phyloP scores from a whole-genome alignment of 2,113 vertebrate species.

The Istiophorus platypterus region DNA sequence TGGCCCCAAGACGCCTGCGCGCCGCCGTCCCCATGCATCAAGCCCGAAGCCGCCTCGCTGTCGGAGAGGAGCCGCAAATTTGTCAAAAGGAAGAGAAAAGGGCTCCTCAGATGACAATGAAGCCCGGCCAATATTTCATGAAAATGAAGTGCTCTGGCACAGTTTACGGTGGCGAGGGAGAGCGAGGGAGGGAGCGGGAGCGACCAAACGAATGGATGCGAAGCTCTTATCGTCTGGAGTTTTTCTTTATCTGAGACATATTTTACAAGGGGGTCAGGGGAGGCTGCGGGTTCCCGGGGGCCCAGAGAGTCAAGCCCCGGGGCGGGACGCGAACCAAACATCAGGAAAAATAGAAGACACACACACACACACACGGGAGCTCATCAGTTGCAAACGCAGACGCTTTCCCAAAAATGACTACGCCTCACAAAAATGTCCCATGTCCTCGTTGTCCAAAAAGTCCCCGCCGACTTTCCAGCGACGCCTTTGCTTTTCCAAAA shows the following conservation, averaged over 20 bases:
- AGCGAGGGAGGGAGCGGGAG: constrained; percentile 9
- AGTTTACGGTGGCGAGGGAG: constrained; percentile 79
- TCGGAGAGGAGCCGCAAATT: constrained; percentile 87
- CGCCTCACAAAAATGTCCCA: too few relatives aligned
- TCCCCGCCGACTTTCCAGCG: too few relatives aligned
- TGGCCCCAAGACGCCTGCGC: constrained; percentile 86
- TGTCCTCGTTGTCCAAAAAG: too few relatives aligned
- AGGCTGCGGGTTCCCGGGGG: constrained; percentile 52
- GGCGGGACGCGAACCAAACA: not conserved
- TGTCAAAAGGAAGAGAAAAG: constrained; percentile 86
- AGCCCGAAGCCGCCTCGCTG: constrained; percentile 84
- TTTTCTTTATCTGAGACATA: constrained; percentile 61
- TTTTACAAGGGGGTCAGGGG: constrained; percentile 65
- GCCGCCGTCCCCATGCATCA: constrained; percentile 92
- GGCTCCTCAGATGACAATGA: constrained; percentile 89
- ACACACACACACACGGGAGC: not conserved
- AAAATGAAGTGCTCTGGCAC: constrained; percentile 93
- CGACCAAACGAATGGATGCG: constrained; percentile 55
- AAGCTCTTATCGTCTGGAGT: constrained; percentile 77
- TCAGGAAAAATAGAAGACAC: not conserved
- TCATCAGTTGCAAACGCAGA: not conserved
- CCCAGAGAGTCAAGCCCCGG: not conserved
- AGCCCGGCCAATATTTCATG: constrained; percentile 91
- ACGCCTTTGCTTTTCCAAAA: too few relatives aligned
- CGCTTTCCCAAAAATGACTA: not conserved